A percentile compares a stretch with the other conserved stretches of the same genome.
phyloP scores from a whole-genome alignment of 2,797 vertebrate genomes.

The Smutsia temminckii region DNA sequence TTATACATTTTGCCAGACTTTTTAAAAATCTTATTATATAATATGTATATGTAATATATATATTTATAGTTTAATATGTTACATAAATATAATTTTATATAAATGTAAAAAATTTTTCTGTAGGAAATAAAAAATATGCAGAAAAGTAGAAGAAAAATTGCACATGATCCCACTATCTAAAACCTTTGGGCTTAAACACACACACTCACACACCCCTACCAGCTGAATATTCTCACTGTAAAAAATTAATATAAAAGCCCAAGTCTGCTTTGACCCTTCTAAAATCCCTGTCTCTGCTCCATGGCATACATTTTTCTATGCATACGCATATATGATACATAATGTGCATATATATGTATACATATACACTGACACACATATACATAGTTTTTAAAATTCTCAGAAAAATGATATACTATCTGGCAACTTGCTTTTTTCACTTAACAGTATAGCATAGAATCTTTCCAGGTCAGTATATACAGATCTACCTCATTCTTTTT shows the following conservation, averaged over 20 bases:
- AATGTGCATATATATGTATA: not conserved
- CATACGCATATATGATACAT: conserved; percentile 11
- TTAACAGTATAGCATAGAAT: not conserved
- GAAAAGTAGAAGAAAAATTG: conserved; percentile 56
- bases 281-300: conserved; percentile 26
- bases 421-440: conserved; percentile 6
- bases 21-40: conserved; percentile 1
- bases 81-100: conserved; percentile 22
- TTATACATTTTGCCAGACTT: not conserved
- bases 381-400: not conserved
- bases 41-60: not conserved
- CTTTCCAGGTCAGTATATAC: conserved; percentile 36
- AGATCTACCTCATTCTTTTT: conserved; percentile 36
- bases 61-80: conserved; percentile 28
- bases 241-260: conserved; percentile 46
- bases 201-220: not conserved
- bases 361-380: not conserved
- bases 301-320: conserved; percentile 8
- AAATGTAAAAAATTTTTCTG: not conserved
- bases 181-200: not conserved
- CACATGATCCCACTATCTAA: not conserved
- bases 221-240: conserved; percentile 51
- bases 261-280: not conserved
- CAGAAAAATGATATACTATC: not conserved
- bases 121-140: conserved; percentile 23